Evolutionary conservation across 2,888 invertebrate species (phyloP).

Genomic region (Hesperia comma): DNA sequence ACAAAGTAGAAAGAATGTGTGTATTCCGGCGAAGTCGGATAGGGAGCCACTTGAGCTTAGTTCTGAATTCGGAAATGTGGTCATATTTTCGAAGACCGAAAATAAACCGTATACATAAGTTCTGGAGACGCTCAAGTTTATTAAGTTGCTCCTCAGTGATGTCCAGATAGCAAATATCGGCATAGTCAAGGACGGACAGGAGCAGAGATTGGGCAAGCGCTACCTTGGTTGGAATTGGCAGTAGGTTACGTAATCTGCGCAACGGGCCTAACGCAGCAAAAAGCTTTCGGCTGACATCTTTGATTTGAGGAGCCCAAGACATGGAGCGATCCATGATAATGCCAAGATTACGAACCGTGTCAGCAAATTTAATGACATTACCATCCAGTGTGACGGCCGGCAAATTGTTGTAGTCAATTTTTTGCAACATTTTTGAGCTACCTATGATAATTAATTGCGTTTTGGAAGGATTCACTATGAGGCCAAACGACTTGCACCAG

Average conservation of each 20-base stretch:
- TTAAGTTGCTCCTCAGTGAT: not conserved
- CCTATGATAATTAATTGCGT: slow-evolving; percentile 4
- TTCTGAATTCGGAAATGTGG: not conserved
- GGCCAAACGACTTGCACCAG: slow-evolving; percentile 5
- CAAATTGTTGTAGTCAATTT: not conserved
- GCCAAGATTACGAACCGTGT: slow-evolving; percentile 6
- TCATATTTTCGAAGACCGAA: not conserved
- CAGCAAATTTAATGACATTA: not conserved
- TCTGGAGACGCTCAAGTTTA: not conserved
- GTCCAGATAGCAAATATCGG: not conserved
- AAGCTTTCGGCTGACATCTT: slow-evolving; percentile 8
- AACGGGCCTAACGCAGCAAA: not conserved
- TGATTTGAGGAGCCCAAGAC: not conserved
- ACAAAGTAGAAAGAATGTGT: not conserved
- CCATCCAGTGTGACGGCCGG: not conserved
- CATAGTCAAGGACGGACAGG: not conserved
- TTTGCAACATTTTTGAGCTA: not conserved
- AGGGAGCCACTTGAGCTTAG: not conserved
- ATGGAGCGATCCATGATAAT: not conserved
- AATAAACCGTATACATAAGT: not conserved
- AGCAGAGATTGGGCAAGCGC: not conserved
- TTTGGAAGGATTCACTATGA: slow-evolving; percentile 5
- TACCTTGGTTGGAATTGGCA: not conserved
- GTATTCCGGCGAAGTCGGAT: not conserved
- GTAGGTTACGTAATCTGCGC: not conserved